These are phyloP conservation scores for Sylvia borin DNA, from an alignment of 2,797 vertebrate genomes.

Conservation along the genomic window DNA sequence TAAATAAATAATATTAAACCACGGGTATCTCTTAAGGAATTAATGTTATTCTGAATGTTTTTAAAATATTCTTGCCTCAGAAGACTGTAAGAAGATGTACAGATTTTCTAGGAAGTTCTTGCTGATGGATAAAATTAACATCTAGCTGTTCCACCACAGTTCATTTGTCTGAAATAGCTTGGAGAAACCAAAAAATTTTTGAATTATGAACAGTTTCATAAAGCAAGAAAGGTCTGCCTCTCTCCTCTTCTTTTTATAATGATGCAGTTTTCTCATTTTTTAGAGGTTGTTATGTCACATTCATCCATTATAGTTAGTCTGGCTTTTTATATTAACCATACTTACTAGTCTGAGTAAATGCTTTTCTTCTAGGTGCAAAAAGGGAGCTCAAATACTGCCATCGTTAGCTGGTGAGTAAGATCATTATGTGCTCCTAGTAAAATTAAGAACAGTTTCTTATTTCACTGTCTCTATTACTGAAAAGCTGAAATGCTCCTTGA, in stretches of 20 bases:
- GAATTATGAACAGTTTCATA: neutral
- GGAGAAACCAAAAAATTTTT: neutral
- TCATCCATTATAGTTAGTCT: neutral
- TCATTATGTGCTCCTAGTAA: neutral
- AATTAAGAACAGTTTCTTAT: neutral
- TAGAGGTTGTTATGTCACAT: neutral
- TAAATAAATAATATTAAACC: neutral
- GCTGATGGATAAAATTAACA: neutral
- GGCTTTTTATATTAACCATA: neutral
- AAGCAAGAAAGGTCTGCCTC: neutral
- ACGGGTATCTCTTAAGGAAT: neutral
- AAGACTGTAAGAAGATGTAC: neutral
- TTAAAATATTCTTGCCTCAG: neutral
- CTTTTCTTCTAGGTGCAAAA: neutral
- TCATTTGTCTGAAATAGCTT: neutral
- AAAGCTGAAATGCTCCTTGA: neutral
- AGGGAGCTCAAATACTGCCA: neutral
- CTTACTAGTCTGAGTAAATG: neutral
- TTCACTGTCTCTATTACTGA: neutral
- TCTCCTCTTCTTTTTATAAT: neutral
- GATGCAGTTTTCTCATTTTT: neutral
- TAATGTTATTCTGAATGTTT: neutral
- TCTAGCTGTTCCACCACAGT: neutral
- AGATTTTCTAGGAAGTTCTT: neutral
- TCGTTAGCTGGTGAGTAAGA: neutral